A percentile compares a stretch with the other conserved stretches of the same genome.
Evolutionary conservation across 2,113 vertebrate genomes (phyloP).

Genomic region (Loxodonta africana): DNA sequence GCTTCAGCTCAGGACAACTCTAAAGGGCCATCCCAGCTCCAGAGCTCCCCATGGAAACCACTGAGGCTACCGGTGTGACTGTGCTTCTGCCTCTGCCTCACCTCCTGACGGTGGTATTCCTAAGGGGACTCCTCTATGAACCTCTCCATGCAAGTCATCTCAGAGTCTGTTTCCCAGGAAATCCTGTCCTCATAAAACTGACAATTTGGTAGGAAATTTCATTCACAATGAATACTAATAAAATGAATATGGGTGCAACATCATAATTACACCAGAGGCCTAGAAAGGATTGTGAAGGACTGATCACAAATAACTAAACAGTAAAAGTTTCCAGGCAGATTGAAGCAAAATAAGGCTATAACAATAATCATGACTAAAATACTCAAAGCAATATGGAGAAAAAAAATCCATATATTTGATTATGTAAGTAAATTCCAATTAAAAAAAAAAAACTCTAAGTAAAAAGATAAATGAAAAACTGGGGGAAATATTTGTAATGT

Average conservation of each 20-base stretch:
- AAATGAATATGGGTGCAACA: neutral
- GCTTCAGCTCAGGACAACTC: neutral
- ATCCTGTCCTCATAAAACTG: neutral
- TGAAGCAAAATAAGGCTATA: neutral
- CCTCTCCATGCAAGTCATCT: neutral
- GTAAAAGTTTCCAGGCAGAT: neutral
- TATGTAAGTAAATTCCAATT: slow-evolving; percentile 24
- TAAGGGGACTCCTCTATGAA: neutral
- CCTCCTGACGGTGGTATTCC: neutral
- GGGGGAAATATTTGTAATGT: neutral
- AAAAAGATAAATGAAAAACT: slow-evolving; percentile 23
- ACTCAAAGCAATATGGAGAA: neutral
- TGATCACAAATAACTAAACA: neutral
- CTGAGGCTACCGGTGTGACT: neutral
- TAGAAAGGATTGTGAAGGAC: neutral
- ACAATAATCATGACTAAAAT: slow-evolving; percentile 9
- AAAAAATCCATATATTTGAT: neutral
- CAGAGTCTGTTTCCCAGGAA: neutral
- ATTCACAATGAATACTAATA: slow-evolving; percentile 33
- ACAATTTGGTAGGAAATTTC: neutral
- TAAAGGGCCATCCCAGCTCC: neutral
- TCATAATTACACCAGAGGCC: neutral
- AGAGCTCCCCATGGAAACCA: neutral
- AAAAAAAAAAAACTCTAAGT: neutral
- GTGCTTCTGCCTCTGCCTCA: neutral